Conservation (phyloP, 2,888 invertebrate genomes). For the Drosophila nr. medialis region DNA sequence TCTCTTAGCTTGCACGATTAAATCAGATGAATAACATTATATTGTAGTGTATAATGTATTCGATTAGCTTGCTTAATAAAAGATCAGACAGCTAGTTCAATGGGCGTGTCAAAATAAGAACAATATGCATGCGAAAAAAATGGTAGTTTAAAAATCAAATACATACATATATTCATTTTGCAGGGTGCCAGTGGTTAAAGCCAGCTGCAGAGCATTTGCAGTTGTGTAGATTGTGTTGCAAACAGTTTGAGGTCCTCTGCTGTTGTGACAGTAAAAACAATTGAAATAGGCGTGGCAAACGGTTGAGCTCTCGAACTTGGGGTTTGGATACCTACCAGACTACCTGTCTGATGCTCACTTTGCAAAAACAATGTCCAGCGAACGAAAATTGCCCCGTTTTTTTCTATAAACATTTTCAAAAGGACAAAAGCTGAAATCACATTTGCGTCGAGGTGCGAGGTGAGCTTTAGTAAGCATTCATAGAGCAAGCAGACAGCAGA, state of each 20-base stretch:
- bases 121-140: slow-evolving; percentile 24
- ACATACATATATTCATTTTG: slow-evolving; percentile 11
- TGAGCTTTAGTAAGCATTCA: background rate
- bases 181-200: background rate
- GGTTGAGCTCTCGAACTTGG: background rate
- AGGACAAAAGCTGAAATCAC: slow-evolving; percentile 57
- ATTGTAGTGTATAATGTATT: slow-evolving; percentile 19
- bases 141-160: background rate
- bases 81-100: slow-evolving; percentile 27
- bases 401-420: slow-evolving; percentile 54
- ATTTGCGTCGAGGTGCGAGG: slow-evolving; percentile 40
- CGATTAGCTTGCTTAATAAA: background rate
- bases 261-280: slow-evolving; percentile 53
- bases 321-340: background rate
- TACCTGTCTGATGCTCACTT: slow-evolving; percentile 44
- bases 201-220: slow-evolving; percentile 11
- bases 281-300: slow-evolving; percentile 55
- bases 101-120: slow-evolving; percentile 37
- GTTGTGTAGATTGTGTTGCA: background rate
- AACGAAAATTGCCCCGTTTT: slow-evolving; percentile 40
- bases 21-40: background rate
- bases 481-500: slow-evolving; percentile 2
- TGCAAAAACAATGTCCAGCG: slow-evolving; percentile 45
- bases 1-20: background rate
- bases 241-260: slow-evolving; percentile 25